Percentiles rank a stretch among this genome's conserved stretches.
These are phyloP conservation scores for Temnothorax rugatulus DNA, from an alignment of 2,888 invertebrate genomes.

Conservation along the genomic window DNA sequence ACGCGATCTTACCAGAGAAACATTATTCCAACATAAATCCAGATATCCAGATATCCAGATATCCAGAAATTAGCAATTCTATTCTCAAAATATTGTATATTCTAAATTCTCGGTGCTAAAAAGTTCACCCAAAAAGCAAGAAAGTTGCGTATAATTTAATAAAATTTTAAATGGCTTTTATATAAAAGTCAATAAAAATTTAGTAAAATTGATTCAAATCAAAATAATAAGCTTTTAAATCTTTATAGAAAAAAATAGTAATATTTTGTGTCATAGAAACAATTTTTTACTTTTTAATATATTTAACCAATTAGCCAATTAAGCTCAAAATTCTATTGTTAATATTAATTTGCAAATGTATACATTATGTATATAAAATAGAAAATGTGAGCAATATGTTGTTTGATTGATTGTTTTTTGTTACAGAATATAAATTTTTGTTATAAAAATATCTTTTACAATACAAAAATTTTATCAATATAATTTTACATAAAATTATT, in stretches of 20 bases:
- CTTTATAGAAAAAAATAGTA: not conserved
- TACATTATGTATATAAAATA: too few species aligned
- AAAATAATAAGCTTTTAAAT: not conserved
- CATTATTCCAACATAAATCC: conserved; percentile 1
- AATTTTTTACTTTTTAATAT: not conserved
- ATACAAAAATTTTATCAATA: not conserved
- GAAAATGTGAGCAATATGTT: too few species aligned
- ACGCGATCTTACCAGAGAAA: not conserved
- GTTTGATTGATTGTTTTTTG: not conserved
- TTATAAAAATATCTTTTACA: not conserved
- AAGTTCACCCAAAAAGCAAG: not conserved
- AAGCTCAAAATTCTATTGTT: not conserved
- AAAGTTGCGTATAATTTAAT: not conserved
- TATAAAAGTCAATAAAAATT: not conserved
- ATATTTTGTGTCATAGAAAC: not conserved
- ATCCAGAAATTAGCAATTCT: conserved; percentile 1
- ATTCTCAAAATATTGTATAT: conserved; percentile 13
- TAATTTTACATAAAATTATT: not conserved
- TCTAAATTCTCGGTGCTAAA: not conserved
- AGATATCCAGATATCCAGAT: not conserved
- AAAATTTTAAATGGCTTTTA: not conserved
- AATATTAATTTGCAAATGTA: too few species aligned
- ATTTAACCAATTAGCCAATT: not conserved
- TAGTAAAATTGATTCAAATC: not conserved
- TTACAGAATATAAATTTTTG: conserved; percentile 1